A percentile compares a stretch with the other conserved stretches of the same genome.
Conservation (phyloP, 2,113 vertebrate genomes). For the Cheilinus undulatus region DNA sequence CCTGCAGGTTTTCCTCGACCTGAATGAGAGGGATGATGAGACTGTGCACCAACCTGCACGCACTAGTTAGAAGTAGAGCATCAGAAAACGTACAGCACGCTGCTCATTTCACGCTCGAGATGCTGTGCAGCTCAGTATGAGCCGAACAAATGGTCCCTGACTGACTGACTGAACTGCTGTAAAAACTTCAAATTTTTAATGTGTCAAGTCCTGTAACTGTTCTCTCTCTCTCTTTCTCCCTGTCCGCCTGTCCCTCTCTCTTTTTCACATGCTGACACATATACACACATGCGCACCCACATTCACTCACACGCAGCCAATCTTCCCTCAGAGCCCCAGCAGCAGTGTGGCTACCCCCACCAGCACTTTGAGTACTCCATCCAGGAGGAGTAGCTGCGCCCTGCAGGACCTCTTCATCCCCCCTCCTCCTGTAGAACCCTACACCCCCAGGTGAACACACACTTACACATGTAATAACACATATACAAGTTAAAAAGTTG, state of each 20-base stretch:
- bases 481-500: not conserved
- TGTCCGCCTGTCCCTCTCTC: constrained; percentile 42
- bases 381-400: constrained; percentile 95
- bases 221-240: constrained; percentile 26
- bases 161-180: constrained; percentile 53
- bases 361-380: constrained; percentile 97
- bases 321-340: constrained; percentile 97
- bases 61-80: constrained; percentile 52
- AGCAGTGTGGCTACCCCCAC: constrained; percentile 95
- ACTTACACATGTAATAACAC: constrained; percentile 3
- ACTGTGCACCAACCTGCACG: constrained; percentile 16
- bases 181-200: constrained; percentile 55
- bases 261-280: constrained; percentile 26
- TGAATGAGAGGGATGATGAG: constrained; percentile 30
- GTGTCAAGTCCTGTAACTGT: constrained; percentile 63
- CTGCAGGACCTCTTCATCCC: constrained; percentile 98
- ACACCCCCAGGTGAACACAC: constrained; percentile 90
- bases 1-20: constrained; percentile 52
- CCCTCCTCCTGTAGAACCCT: constrained; percentile 95
- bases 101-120: constrained; percentile 63
- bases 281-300: constrained; percentile 7
- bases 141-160: constrained; percentile 22
- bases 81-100: constrained; percentile 42
- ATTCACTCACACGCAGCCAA: constrained; percentile 85
- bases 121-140: constrained; percentile 33